Base-by-base conservation (phyloP, 2,113 vertebrate species). In the Castor canadensis region DNA sequence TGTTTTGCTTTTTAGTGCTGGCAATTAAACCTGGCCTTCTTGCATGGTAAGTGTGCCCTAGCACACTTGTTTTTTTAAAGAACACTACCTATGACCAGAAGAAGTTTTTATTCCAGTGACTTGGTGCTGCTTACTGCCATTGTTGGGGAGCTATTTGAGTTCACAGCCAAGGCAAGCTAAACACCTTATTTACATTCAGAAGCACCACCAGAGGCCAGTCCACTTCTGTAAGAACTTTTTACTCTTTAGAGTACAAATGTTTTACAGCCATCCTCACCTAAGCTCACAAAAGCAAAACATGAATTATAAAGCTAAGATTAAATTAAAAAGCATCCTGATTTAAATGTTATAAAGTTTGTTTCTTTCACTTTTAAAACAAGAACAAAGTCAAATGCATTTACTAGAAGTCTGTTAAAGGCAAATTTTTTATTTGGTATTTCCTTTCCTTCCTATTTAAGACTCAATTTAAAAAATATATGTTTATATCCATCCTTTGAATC, bases 361-460 rank as follows among this genome's bases (percentile, higher is more conserved):
- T 82, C 56, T 82, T 95, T 84, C 30, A 72, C 67, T 30, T 85
- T 93, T 87, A 56, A 92, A 77, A 87, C 45, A 93, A 92, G 28
- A 95, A 95, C 76, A 58, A 94, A 90, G 88, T 86, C 77, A 88
- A 91, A 90, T 72, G 93, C 84, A 92, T 38, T 97, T 76, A 88
- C 40, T 49, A 71, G 90, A 90, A 84, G 20, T 43, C 26, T 89
- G 52, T 60, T 40, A 84, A 82, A 96, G 93, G 89, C 66, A 76
- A 38, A 30, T 77, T 91, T 60, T 67, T 87, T 69, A 83, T 72
- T 73, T 49, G 56, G 77, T 64, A 35, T 72, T 73, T 83, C 40
- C 26, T 83, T 77, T 43, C 82, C 60, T 79, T 66, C 43, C 26
- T 69, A n/a, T 54, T 86, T 66, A 89, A 89, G 81, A 95, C 67